Evolutionary conservation across 2,797 vertebrate species (phyloP).

Genomic region (Characodon lateralis): DNA sequence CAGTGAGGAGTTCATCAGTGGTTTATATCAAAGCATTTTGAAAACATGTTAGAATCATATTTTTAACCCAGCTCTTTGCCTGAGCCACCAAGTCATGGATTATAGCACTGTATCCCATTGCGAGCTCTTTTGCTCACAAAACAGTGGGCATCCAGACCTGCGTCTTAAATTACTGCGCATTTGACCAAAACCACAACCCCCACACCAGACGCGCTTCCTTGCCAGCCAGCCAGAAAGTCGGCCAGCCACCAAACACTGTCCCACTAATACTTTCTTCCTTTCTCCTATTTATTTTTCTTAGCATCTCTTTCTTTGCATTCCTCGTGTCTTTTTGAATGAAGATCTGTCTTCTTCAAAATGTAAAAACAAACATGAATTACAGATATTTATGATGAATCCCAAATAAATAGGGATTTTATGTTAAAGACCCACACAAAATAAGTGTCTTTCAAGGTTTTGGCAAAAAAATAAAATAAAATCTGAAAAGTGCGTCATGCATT

Average conservation of each 20-base stretch:
- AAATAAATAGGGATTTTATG: conserved; percentile 20
- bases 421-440: not conserved
- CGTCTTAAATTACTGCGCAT: conserved; percentile 71
- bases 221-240: conserved; percentile 74
- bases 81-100: not conserved
- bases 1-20: not conserved
- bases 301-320: conserved; percentile 43
- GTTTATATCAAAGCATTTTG: not conserved
- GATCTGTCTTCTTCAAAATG: conserved; percentile 13
- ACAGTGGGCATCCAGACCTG: conserved; percentile 68
- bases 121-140: conserved; percentile 70
- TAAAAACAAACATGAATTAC: conserved; percentile 52
- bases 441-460: not conserved
- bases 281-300: conserved; percentile 51
- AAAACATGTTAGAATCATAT: not conserved
- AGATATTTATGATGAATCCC: conserved; percentile 56
- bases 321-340: conserved; percentile 55
- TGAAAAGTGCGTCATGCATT: not conserved
- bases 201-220: conserved; percentile 66
- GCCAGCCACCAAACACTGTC: conserved; percentile 68
- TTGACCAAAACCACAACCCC: conserved; percentile 77
- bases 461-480: not conserved
- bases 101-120: not conserved
- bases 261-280: conserved; percentile 33
- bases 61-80: not conserved